These are phyloP conservation scores for Clitarchus hookeri DNA, from an alignment of 2,888 invertebrate species.

Conservation along the genomic window DNA sequence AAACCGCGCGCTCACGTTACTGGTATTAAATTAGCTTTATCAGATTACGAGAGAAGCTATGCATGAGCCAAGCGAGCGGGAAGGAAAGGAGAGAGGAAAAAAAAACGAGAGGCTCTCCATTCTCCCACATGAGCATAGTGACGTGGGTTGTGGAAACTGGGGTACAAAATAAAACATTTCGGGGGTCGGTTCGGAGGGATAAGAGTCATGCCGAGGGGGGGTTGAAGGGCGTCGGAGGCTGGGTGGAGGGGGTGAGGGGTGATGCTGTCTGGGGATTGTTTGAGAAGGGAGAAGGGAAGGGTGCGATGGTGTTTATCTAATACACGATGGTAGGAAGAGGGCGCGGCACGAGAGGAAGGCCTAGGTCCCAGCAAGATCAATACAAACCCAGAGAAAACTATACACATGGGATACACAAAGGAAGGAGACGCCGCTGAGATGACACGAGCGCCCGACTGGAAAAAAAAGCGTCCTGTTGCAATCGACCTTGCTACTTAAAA, in stretches of 20 bases:
- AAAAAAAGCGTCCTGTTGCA: too few relatives aligned
- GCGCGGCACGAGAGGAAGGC: conserved; percentile 26
- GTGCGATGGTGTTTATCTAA: conserved; percentile 33
- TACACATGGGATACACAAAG: conserved; percentile 24
- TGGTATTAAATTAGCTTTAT: conserved; percentile 14
- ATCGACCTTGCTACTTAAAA: too few relatives aligned
- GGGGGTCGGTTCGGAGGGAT: neutral
- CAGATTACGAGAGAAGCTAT: conserved; percentile 6
- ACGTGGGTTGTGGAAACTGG: conserved; percentile 1
- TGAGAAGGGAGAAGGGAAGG: neutral
- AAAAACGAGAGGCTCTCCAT: neutral
- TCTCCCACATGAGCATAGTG: neutral
- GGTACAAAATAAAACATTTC: conserved; percentile 10
- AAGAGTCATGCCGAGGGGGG: neutral
- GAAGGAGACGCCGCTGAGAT: neutral
- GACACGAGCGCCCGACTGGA: too few relatives aligned
- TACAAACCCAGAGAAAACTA: conserved; percentile 30
- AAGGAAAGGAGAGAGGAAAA: neutral
- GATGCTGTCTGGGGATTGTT: too few relatives aligned
- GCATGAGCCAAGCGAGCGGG: neutral
- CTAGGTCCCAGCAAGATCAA: conserved; percentile 31
- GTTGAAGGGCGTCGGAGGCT: neutral
- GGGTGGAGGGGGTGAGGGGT: neutral
- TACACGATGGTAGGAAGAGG: conserved; percentile 26
- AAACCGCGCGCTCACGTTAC: neutral